Conservation (phyloP, 1,140 invertebrate species). For the Aphelenchoides besseyi region DNA sequence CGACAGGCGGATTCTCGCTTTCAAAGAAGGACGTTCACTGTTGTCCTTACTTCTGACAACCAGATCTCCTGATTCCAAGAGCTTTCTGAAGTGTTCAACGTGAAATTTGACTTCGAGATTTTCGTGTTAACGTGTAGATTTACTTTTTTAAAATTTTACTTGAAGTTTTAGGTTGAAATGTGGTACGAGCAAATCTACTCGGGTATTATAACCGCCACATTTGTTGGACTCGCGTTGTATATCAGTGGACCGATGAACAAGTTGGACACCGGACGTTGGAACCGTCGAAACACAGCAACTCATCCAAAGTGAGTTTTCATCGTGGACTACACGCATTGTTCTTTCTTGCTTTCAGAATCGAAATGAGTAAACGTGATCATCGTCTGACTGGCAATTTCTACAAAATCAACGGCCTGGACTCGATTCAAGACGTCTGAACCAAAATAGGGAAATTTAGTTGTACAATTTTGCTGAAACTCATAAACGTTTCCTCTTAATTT, state of each 20-base stretch:
- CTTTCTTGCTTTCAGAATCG: constrained; percentile 22
- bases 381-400: constrained; percentile 32
- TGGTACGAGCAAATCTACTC: constrained; percentile 40
- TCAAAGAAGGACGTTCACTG: too few species aligned
- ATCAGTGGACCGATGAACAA: constrained; percentile 14
- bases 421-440: constrained; percentile 26
- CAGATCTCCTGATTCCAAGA: too few species aligned
- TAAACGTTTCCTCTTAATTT: background rate
- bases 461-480: background rate
- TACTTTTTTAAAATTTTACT: too few species aligned
- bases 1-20: too few species aligned
- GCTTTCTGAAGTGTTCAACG: too few species aligned
- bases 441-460: background rate
- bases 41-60: too few species aligned
- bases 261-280: constrained; percentile 26
- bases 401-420: constrained; percentile 31
- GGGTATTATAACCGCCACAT: constrained; percentile 25
- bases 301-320: constrained; percentile 21
- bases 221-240: constrained; percentile 29
- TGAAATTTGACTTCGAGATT: too few species aligned
- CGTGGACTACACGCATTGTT: too few species aligned
- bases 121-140: too few species aligned
- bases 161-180: constrained; percentile 10
- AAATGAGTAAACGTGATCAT: constrained; percentile 29
- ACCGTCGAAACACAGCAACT: constrained; percentile 19